These are phyloP conservation scores for Stegastes partitus DNA, from an alignment of 2,113 vertebrate species.

Conservation along the genomic window DNA sequence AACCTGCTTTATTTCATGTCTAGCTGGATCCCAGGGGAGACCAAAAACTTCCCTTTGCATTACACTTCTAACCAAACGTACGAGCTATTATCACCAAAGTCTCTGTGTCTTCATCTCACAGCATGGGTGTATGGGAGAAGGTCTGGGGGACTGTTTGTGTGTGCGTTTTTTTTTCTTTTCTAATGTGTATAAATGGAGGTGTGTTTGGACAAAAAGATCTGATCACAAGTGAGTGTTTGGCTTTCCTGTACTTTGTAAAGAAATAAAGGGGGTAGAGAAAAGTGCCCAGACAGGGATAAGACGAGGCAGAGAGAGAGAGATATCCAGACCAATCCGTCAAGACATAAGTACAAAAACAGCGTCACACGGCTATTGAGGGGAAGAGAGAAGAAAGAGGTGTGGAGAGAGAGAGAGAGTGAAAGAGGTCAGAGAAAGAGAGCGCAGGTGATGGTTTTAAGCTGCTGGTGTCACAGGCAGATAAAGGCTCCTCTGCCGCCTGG, in stretches of 20 bases:
- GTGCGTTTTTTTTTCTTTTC: conserved; percentile 27
- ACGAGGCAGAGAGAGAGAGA: conserved; percentile 46
- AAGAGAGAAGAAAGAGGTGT: conserved; percentile 38
- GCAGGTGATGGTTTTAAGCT: conserved; percentile 75
- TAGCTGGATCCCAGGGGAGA: conserved; percentile 53
- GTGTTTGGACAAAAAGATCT: conserved; percentile 37
- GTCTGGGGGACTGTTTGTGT: conserved; percentile 32
- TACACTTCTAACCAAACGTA: conserved; percentile 60
- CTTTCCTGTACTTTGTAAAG: conserved; percentile 42
- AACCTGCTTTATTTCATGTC: conserved; percentile 65
- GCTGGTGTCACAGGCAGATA: conserved; percentile 73
- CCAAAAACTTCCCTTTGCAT: conserved; percentile 37
- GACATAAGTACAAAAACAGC: conserved; percentile 38
- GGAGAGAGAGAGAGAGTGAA: conserved; percentile 41
- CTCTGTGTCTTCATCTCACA: conserved; percentile 49
- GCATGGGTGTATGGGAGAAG: conserved; percentile 15
- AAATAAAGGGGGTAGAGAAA: conserved; percentile 44
- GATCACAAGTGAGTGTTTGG: conserved; percentile 42
- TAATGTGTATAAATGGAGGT: conserved; percentile 33
- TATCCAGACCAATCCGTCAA: conserved; percentile 54
- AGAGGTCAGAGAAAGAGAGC: conserved; percentile 63
- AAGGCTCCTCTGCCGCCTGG: conserved; percentile 63
- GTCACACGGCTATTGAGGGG: conserved; percentile 48
- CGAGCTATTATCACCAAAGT: conserved; percentile 57
- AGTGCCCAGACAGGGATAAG: conserved; percentile 41